Base-by-base conservation (phyloP, 2,888 invertebrate genomes). In the Cheilosia variabilis region DNA sequence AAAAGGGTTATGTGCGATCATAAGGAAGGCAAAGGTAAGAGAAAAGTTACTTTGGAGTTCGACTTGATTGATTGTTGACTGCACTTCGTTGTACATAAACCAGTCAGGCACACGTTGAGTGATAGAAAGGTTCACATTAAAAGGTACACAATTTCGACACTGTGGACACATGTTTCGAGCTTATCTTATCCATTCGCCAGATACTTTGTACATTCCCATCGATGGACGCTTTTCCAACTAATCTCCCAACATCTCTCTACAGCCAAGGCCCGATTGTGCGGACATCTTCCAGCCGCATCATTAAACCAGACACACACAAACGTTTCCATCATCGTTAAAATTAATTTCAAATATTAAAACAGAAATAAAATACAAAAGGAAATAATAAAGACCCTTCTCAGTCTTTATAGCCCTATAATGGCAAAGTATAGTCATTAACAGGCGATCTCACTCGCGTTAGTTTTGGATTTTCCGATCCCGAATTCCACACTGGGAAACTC, bases 321-420 rank as follows among this genome's bases (percentile, higher is more conserved):
- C 27, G 13, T 41, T 55, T 53, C 53, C 53, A 65, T 55, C 53
- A 68, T 55, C 66, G 66, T 68, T 27, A 43, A 55, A 68, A 68
- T 69, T 45, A 22, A 15, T 69, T 69, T 45, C 10, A 57, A 47
- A 57, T 41, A 69, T 47, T 52, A 57, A 55, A 57, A 55, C 41
- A 45, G 15, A 34, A 63, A 34, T 45, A 15, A 22, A 62, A 68
- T 13, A 68, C 45, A 19, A 62, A 34, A 34, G 19, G 37, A 66
- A 68, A 53, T 53, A 68, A 68, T 43, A 55, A 68, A 53, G 66
- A 55, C 45, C 69, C 34, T 45, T 47, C 5, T 47, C 22, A 31
- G 22, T 5, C 24, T 66, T 68, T 53, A 68, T 69, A 34, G 13
- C 69, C 50, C 41, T 60, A 50, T 52, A 60, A 69, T 69, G 45